Evolutionary conservation across 2,113 vertebrate species (phyloP).

Genomic region (Manacus vitellinus): DNA sequence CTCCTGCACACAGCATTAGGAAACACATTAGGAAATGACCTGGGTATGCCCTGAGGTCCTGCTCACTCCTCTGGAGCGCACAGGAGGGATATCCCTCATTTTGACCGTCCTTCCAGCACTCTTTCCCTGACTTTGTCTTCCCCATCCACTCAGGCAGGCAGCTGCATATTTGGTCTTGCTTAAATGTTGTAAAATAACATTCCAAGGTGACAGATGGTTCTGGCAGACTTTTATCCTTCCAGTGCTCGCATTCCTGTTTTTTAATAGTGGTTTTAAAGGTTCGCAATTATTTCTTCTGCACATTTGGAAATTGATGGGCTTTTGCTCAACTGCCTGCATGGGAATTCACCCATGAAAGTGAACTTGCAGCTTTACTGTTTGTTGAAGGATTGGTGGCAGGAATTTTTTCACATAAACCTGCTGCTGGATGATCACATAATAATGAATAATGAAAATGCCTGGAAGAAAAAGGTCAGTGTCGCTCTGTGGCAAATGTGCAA

Average conservation of each 20-base stretch:
- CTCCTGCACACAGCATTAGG: not conserved
- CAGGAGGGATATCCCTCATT: not conserved
- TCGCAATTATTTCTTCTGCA: not conserved
- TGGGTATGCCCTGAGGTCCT: not conserved
- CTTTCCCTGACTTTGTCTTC: not conserved
- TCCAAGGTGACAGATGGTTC: not conserved
- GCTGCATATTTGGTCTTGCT: not conserved
- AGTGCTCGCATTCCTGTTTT: not conserved
- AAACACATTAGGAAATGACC: not conserved
- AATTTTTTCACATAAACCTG: not conserved
- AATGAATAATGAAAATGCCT: not conserved
- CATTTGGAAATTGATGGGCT: not conserved
- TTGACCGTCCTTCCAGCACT: not conserved
- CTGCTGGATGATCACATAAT: not conserved
- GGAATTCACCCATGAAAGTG: not conserved
- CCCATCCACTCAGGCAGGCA: not conserved
- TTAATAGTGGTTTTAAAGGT: not conserved
- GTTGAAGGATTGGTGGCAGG: not conserved
- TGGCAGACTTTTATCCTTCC: not conserved
- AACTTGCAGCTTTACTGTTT: not conserved
- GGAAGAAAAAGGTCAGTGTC: not conserved
- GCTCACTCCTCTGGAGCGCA: not conserved
- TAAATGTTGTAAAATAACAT: not conserved
- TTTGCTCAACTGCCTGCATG: not conserved
- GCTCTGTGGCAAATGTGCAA: not conserved